Percentiles rank a stretch among this genome's conserved stretches.
Evolutionary conservation across 2,797 vertebrate genomes (phyloP).

Genomic region (Diglossa cyanea): DNA sequence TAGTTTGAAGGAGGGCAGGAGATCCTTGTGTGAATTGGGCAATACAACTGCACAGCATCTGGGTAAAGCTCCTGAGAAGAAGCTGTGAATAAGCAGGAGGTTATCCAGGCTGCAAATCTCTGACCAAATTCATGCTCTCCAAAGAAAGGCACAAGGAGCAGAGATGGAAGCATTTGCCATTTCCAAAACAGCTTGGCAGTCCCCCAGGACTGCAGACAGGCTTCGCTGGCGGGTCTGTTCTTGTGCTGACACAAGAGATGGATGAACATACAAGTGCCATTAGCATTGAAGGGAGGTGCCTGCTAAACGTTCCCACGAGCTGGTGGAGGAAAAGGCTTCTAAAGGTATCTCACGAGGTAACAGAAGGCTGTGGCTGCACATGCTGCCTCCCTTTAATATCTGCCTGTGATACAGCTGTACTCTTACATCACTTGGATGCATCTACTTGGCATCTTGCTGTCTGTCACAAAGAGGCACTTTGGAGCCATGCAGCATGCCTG

Average conservation of each 20-base stretch:
- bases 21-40: background rate
- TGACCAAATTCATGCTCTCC: background rate
- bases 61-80: background rate
- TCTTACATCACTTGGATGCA: background rate
- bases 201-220: background rate
- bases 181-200: constrained; percentile 4
- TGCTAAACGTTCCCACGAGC: constrained; percentile 29
- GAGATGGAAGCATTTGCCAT: background rate
- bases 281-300: constrained; percentile 38
- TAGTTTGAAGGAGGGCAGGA: background rate
- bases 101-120: background rate
- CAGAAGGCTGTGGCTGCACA: background rate
- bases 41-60: background rate
- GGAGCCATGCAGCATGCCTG: background rate
- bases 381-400: background rate
- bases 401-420: background rate
- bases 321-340: background rate
- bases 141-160: background rate
- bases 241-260: constrained; percentile 45
- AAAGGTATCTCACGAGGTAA: constrained; percentile 3
- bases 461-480: constrained; percentile 13
- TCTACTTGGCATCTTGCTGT: background rate
- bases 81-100: background rate
- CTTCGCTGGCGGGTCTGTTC: constrained; percentile 17
- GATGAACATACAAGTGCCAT: constrained; percentile 29